Evolutionary conservation across 1,140 invertebrate genomes (phyloP), one percentile per base, ranked within the genome.

Genomic region (Brevipalpus yothersi): DNA sequence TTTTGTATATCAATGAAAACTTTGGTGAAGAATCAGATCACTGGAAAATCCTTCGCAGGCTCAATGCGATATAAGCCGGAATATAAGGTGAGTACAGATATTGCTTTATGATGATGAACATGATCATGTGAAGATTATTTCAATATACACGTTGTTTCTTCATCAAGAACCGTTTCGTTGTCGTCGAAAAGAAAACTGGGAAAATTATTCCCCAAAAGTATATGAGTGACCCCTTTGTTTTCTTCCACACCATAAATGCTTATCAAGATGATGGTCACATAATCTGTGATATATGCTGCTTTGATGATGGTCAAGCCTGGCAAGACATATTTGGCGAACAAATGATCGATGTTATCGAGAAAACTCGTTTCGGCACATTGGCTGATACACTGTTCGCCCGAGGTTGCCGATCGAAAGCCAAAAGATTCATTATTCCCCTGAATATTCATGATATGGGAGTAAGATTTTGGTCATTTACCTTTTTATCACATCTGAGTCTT

Each of bases 191-290:
- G 40, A 65, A 73, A 58, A 78, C 64, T 79, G 49, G 68, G 70
- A 0, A 76, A 74, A 53, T 65, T 78, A 76, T 53, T 83, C 79
- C 39, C 2, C 63, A 61, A 1, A 60, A 61, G n/a, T 73, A 70
- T 67, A 67, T 78, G 19, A 76, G 84, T 0, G 80, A 85, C 58
- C 71, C 80, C 0, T 81, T 91, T 62, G 90, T 91, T 67, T 88
- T 81, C 64, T 75, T 91, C 4, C 89, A 93, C 67, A 83, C 87
- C 41, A 86, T 91, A 57, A 93, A 93, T 72, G 79, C 83, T 56
- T 93, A 80, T 67, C 87, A 73, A 63, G 78, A 81, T 51, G 74
- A 77, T n/a, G 74, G 78, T 61, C 73, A 84, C 53, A 69, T 89
- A 1, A 70, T 80, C 4, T 69, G 91, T 0, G 87, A 92, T 67